These are phyloP conservation scores for human DNA, from an alignment of 2,113 vertebrate genomes.

Conservation along the genomic window DNA sequence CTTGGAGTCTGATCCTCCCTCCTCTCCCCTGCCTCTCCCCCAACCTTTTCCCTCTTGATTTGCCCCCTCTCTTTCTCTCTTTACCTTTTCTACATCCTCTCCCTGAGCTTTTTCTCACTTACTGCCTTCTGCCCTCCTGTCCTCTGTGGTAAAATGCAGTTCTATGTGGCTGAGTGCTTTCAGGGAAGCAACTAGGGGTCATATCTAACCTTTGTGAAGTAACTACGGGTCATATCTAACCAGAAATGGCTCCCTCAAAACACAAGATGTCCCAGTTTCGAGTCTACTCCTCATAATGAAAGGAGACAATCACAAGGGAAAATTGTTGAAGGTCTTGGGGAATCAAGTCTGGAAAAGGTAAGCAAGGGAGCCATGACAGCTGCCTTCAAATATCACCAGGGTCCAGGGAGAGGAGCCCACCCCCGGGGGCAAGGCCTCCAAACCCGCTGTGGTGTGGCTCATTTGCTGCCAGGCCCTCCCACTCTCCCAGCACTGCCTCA, in stretches of 20 bases:
- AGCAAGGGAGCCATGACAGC: neutral
- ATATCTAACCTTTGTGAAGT: neutral
- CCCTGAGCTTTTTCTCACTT: neutral
- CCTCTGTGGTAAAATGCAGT: neutral
- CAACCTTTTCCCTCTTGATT: neutral
- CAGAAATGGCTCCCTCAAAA: neutral
- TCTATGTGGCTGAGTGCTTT: neutral
- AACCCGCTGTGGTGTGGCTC: neutral
- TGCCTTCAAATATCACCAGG: neutral
- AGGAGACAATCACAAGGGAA: neutral
- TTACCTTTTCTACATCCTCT: neutral
- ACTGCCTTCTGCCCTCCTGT: neutral
- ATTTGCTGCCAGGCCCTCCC: fast-evolving
- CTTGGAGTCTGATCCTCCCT: neutral
- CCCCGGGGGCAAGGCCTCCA: neutral
- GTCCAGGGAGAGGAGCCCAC: neutral
- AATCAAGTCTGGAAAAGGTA: neutral
- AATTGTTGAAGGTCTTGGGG: neutral
- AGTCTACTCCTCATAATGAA: neutral
- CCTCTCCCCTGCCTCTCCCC: neutral
- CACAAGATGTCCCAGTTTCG: neutral
- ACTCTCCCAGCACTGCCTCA: fast-evolving
- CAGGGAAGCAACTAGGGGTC: neutral
- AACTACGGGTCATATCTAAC: neutral
- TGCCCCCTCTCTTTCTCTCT: neutral